Conservation (phyloP, 2,113 vertebrate genomes). For the Strix uralensis region DNA sequence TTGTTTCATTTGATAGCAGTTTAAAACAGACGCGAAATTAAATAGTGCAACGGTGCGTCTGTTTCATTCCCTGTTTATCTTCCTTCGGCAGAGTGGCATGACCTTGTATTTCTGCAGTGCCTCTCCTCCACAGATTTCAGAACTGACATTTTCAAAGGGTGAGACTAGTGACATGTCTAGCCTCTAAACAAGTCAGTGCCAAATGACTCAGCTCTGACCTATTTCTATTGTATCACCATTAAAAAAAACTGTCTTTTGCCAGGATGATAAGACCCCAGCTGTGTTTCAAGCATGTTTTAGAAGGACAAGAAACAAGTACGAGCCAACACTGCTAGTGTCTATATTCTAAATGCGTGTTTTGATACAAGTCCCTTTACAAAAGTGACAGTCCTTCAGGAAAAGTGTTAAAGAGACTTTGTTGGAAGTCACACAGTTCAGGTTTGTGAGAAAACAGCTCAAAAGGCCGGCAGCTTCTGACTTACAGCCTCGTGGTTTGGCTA, state of each 20-base stretch:
- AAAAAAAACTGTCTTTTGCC: not conserved
- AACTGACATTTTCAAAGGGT: not conserved
- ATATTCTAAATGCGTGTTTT: not conserved
- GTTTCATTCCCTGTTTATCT: not conserved
- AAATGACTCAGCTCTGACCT: conserved; percentile 1
- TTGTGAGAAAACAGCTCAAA: not conserved
- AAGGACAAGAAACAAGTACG: not conserved
- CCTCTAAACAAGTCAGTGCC: not conserved
- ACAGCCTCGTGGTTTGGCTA: not conserved
- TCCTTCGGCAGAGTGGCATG: not conserved
- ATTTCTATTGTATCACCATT: not conserved
- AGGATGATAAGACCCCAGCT: not conserved
- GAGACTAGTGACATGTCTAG: not conserved
- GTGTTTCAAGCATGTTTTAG: not conserved
- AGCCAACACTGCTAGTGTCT: not conserved
- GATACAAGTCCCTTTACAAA: not conserved
- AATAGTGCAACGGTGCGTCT: not conserved
- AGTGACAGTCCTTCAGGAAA: not conserved
- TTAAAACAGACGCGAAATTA: not conserved
- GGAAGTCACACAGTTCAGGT: not conserved
- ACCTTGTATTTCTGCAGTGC: not conserved
- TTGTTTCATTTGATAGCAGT: not conserved
- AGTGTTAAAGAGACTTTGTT: not conserved
- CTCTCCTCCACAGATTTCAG: not conserved
- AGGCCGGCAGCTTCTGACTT: not conserved